Conservation (phyloP, 1,140 invertebrate species). For the Panulirus ornatus region DNA sequence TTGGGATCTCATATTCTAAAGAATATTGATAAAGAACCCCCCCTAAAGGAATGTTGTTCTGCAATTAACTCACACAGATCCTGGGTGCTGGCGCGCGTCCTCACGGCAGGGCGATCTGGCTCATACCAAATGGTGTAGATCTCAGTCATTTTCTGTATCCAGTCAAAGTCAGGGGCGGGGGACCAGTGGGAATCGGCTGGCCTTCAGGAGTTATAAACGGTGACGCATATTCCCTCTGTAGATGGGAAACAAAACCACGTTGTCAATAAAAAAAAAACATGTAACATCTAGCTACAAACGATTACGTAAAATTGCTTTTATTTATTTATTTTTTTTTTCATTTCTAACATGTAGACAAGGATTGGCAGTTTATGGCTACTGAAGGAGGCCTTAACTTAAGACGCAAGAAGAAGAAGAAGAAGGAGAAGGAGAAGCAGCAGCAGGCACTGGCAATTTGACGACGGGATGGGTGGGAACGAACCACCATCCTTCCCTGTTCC, state of each 20-base stretch:
- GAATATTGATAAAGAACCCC: background rate
- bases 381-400: background rate
- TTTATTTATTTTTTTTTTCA: no score
- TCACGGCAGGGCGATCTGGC: conserved; percentile 55
- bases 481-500: background rate
- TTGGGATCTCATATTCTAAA: background rate
- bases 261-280: no score
- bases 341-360: conserved; percentile 2
- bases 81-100: conserved; percentile 40
- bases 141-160: conserved; percentile 69
- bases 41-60: background rate
- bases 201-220: background rate
- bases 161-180: conserved; percentile 69
- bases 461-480: background rate
- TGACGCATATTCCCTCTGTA: background rate
- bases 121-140: conserved; percentile 71
- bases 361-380: background rate
- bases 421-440: background rate
- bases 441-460: background rate
- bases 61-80: background rate
- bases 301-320: no score
- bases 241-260: no score
- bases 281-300: no score
- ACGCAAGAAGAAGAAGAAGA: background rate
- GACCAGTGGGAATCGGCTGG: conserved; percentile 27